These are phyloP conservation scores for Microplitis mediator DNA, from an alignment of 1,140 invertebrate genomes.

Conservation along the genomic window DNA sequence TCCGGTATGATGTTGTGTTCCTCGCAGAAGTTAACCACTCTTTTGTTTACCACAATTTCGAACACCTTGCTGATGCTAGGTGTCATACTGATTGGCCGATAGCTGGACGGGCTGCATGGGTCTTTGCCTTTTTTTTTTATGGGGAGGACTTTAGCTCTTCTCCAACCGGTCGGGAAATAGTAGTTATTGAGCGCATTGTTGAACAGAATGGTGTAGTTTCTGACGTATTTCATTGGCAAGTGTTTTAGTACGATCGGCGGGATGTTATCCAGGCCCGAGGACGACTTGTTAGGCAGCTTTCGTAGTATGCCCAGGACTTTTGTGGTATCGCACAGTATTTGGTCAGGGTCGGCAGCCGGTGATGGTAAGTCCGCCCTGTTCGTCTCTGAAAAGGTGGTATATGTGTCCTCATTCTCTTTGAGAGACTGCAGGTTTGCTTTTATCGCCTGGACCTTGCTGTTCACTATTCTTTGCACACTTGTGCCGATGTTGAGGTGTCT, in stretches of 20 bases:
- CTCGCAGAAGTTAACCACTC: not conserved
- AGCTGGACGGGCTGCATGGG: not conserved
- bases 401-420: not conserved
- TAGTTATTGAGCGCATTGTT: not conserved
- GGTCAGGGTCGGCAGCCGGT: not conserved
- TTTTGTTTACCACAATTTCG: slow-evolving; percentile 11
- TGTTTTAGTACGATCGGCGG: not conserved
- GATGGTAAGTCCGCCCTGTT: not conserved
- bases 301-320: not conserved
- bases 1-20: slow-evolving; percentile 9
- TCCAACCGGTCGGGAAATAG: not conserved
- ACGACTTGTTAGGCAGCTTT: slow-evolving; percentile 22
- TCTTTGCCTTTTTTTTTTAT: slow-evolving; percentile 12
- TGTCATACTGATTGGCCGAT: slow-evolving; percentile 17
- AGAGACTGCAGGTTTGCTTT: not conserved
- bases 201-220: not conserved
- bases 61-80: slow-evolving; percentile 12
- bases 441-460: not conserved
- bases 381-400: not conserved
- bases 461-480: not conserved
- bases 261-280: not conserved
- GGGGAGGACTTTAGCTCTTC: slow-evolving; percentile 15
- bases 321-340: not conserved
- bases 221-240: not conserved
- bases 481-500: slow-evolving; percentile 2